Percentiles rank a stretch among this genome's conserved stretches.
These are phyloP conservation scores for Trypoxylus dichotomus DNA, from an alignment of 1,140 invertebrate species.

Conservation along the genomic window DNA sequence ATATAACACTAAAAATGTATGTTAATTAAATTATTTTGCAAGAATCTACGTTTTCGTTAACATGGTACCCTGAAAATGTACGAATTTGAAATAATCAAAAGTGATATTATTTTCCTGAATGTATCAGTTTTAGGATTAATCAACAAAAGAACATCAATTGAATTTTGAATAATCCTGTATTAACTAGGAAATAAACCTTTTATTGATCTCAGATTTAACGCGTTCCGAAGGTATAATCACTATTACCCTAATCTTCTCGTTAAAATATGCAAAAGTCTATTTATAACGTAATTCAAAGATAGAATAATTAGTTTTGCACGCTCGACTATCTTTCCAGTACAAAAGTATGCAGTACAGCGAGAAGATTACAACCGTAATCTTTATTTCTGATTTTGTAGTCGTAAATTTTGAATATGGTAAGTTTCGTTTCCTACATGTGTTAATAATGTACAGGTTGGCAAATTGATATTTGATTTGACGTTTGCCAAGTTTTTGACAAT, in stretches of 20 bases:
- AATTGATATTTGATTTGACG: background rate
- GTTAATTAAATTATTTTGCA: too few relatives aligned
- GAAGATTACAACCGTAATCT: too few relatives aligned
- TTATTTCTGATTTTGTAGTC: too few relatives aligned
- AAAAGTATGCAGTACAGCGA: background rate
- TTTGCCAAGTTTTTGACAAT: background rate
- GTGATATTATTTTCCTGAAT: too few relatives aligned
- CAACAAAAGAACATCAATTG: too few relatives aligned
- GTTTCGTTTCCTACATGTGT: background rate
- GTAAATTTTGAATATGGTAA: conserved; percentile 10
- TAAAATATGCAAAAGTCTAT: conserved; percentile 9
- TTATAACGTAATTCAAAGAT: background rate
- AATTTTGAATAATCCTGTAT: background rate
- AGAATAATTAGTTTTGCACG: background rate
- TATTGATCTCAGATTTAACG: background rate
- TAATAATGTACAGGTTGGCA: conserved; percentile 5
- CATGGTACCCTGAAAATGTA: too few relatives aligned
- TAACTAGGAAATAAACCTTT: background rate
- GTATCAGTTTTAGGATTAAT: too few relatives aligned
- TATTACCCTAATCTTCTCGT: background rate
- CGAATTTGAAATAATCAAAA: too few relatives aligned
- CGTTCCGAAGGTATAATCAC: background rate
- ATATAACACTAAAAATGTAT: too few relatives aligned
- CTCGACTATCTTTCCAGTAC: background rate
- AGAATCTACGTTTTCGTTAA: too few relatives aligned